A percentile compares a stretch with the other conserved stretches of the same genome.
phyloP scores from a whole-genome alignment of 2,888 invertebrate species.

The Halictus ligatus region DNA sequence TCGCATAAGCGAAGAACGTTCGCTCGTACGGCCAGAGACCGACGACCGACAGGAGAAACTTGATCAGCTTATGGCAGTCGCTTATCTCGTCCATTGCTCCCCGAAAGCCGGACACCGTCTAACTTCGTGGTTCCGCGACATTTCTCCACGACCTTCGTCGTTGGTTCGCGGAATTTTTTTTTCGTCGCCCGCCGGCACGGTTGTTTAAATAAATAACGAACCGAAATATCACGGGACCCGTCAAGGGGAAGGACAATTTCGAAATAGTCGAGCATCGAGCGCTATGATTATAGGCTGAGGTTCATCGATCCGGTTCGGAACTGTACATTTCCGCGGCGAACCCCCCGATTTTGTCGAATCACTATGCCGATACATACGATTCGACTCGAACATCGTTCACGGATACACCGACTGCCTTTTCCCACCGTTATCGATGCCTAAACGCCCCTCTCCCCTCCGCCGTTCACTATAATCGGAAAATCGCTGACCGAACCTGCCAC shows the following conservation, averaged over 20 bases:
- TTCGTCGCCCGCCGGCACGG: too few relatives aligned
- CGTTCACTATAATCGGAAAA: neutral
- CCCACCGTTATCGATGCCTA: conserved; percentile 32
- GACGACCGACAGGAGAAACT: neutral
- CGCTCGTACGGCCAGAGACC: conserved; percentile 29
- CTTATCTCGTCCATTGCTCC: conserved; percentile 13
- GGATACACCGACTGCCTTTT: conserved; percentile 12
- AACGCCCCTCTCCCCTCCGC: conserved; percentile 9
- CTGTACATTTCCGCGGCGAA: neutral
- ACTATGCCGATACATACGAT: neutral
- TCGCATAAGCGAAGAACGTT: neutral
- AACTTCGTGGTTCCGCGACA: neutral
- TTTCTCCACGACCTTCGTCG: neutral
- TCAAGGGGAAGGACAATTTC: neutral
- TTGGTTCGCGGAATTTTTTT: neutral
- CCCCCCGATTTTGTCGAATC: neutral
- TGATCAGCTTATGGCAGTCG: neutral
- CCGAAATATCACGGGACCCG: neutral
- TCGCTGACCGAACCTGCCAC: neutral
- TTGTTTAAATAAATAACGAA: conserved; percentile 20
- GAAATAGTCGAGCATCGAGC: neutral
- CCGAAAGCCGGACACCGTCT: neutral
- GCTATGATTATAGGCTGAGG: neutral
- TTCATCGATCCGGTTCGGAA: conserved; percentile 1
- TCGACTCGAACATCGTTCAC: neutral